These are phyloP conservation scores for Sebastes schlegelii DNA, from an alignment of 2,113 vertebrate species.

Conservation along the genomic window DNA sequence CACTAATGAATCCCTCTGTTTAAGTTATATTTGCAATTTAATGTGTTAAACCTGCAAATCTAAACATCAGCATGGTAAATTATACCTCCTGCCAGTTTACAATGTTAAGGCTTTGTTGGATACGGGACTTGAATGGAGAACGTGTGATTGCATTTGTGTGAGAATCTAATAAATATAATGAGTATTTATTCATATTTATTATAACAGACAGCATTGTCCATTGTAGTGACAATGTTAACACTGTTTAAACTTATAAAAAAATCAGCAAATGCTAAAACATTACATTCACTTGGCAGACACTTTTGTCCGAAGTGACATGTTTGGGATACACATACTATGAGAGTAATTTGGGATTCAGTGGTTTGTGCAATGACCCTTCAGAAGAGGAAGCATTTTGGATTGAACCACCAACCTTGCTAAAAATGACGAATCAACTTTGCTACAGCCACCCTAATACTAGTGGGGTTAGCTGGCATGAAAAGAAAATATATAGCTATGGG, in stretches of 20 bases:
- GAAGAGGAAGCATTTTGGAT: background rate
- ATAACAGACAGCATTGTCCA: background rate
- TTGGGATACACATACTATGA: background rate
- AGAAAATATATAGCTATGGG: too few species aligned
- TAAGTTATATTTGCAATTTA: constrained; percentile 31
- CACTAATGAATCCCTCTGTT: constrained; percentile 33
- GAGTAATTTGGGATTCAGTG: background rate
- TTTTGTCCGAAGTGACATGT: constrained; percentile 9
- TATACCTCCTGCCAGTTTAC: background rate
- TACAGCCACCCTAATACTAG: background rate
- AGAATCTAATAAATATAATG: constrained; percentile 8
- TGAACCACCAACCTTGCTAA: background rate
- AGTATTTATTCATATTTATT: background rate
- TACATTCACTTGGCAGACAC: constrained; percentile 14
- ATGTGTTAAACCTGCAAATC: constrained; percentile 15
- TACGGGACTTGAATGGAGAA: background rate
- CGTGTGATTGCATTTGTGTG: background rate
- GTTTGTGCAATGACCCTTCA: background rate
- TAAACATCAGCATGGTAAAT: constrained; percentile 15
- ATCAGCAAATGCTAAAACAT: background rate
- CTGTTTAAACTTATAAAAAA: background rate
- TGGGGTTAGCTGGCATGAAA: background rate
- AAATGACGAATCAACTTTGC: background rate
- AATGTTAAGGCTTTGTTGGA: constrained; percentile 7
- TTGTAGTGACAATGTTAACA: background rate